Base-by-base conservation (phyloP, 1,140 invertebrate genomes). In the Sogatella furcifera region DNA sequence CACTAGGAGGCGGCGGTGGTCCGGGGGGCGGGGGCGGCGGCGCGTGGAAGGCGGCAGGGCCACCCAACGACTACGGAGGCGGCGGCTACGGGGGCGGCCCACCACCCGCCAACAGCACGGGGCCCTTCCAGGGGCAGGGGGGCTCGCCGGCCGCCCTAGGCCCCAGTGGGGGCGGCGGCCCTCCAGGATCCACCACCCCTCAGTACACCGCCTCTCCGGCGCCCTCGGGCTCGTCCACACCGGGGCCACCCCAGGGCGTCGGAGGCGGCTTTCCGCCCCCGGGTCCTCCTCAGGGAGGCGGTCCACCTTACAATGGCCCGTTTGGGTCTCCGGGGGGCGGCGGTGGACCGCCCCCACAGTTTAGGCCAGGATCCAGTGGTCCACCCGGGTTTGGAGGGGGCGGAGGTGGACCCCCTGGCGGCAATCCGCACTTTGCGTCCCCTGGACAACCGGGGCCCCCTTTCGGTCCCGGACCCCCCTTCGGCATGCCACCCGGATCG, bases 191-290 rank as follows among this genome's bases (percentile, higher is more conserved):
- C 22, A 83, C 79, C 58, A 85, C 84, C 59, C 84, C 84, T 14
- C 84, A 86, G 68, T 87, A 86, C 70, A 86, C 83, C 62, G 84
- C 84, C 22, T 86, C 84, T 28, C 85, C 85, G 49, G 85, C 84
- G 54, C 84, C 84, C 3, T 85, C 83, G 24, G 85, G 84, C n/a
- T 85, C 84, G 42, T 86, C 84, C 14, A 86, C 84, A 31, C 84
- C 84, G 4, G 84, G 84, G 42, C 83, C 83, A 15, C 77, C 73
- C 57, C 81, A 80, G 22, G 81, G 78, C 64, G 75, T 76, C 55
- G 80, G 81, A 24, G 75, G 76, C 55, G 80, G 81, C 28, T 81
- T 84, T 69, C 80, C 81, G 54, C 82, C 81, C 42, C 82, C 83
- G 9, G 34, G 34, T 2, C 34, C 8, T 10, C 78, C 80, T 14